A percentile compares a stretch with the other conserved stretches of the same genome.
phyloP scores from a whole-genome alignment of 2,888 invertebrate species.

The Lycaena phlaeas region DNA sequence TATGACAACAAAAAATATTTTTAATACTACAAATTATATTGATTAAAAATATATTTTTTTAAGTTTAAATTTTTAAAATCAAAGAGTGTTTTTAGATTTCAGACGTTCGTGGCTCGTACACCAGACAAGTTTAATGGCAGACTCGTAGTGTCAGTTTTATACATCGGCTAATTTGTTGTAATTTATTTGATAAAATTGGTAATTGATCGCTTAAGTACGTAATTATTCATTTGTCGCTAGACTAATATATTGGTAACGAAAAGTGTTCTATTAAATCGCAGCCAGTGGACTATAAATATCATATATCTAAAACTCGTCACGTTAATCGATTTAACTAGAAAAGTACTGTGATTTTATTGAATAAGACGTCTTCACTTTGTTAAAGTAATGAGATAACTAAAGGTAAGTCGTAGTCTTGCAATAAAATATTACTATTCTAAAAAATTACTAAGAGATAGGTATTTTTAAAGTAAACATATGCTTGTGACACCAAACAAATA shows the following conservation, averaged over 20 bases:
- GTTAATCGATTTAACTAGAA: slow-evolving; percentile 57
- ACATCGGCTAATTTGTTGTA: slow-evolving; percentile 7
- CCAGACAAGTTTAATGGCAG: slow-evolving; percentile 9
- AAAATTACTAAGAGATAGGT: background rate
- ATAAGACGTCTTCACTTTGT: slow-evolving; percentile 52
- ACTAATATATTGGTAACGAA: background rate
- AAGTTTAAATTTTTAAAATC: background rate
- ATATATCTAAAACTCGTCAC: slow-evolving; percentile 17
- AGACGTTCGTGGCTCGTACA: background rate
- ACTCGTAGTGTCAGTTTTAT: slow-evolving; percentile 8
- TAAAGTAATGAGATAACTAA: slow-evolving; percentile 54
- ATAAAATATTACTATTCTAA: slow-evolving; percentile 1
- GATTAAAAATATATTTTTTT: background rate
- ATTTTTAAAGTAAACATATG: slow-evolving; percentile 6
- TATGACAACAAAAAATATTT: background rate
- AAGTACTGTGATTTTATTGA: slow-evolving; percentile 45
- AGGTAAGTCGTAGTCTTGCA: slow-evolving; percentile 38
- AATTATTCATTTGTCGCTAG: background rate
- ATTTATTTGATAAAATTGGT: slow-evolving; percentile 2
- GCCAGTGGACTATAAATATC: background rate
- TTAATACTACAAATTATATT: background rate
- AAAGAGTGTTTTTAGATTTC: background rate
- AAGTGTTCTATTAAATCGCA: background rate
- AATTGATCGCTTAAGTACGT: background rate
- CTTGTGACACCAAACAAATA: background rate